Conservation (phyloP, 2,888 invertebrate species). For the Ditula angustiorana region DNA sequence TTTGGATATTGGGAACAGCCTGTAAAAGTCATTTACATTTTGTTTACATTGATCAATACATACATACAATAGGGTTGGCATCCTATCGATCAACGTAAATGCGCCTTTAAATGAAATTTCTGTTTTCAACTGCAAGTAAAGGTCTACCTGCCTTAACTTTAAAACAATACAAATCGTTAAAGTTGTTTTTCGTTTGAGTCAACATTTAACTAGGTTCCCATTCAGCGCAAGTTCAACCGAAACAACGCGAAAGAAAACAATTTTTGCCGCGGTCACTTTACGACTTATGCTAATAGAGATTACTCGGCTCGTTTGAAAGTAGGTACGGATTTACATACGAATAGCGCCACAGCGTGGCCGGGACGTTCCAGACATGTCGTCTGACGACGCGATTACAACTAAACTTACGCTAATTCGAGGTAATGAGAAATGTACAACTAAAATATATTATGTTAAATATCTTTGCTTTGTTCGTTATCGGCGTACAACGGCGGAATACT, state of each 20-base stretch:
- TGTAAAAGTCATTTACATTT: no score
- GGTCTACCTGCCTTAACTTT: background rate
- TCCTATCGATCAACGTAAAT: no score
- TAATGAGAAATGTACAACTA: constrained; percentile 27
- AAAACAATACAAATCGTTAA: background rate
- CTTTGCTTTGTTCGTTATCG: background rate
- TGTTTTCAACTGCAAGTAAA: background rate
- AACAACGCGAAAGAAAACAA: constrained; percentile 21
- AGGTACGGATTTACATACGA: constrained; percentile 30
- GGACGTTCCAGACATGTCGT: constrained; percentile 20
- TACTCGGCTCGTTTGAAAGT: constrained; percentile 22
- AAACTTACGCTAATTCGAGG: constrained; percentile 28
- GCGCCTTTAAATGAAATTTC: background rate
- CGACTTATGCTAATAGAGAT: constrained; percentile 35
- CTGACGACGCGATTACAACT: constrained; percentile 18
- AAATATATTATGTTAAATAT: constrained; percentile 7
- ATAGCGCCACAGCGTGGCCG: background rate
- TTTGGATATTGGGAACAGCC: no score
- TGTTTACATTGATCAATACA: no score
- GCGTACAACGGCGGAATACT: background rate
- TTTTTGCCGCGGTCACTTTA: constrained; percentile 8
- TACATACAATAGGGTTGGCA: no score
- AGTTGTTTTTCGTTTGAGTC: background rate
- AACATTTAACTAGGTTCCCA: background rate
- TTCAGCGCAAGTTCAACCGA: constrained; percentile 16